Evolutionary conservation across 1,140 invertebrate genomes (phyloP).

Genomic region (Aricia agestis): DNA sequence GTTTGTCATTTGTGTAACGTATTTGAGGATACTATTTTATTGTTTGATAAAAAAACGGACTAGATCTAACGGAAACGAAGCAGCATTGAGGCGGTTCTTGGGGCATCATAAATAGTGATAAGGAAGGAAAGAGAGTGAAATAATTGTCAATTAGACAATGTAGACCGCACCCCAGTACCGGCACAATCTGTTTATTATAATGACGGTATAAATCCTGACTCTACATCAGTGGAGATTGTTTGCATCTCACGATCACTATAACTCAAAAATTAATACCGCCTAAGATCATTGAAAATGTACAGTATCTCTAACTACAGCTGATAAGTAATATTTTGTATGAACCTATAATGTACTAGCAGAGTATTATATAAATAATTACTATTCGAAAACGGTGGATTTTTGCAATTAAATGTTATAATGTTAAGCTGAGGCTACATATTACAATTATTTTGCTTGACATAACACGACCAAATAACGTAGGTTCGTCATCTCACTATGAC

Average conservation of each 20-base stretch:
- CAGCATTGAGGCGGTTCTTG: not conserved
- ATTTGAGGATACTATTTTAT: no score
- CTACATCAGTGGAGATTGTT: slow-evolving; percentile 42
- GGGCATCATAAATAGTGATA: not conserved
- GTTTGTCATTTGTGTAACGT: no score
- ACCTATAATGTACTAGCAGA: no score
- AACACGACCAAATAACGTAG: no score
- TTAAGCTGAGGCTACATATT: no score
- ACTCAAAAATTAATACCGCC: slow-evolving; percentile 33
- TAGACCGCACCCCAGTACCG: slow-evolving; percentile 35
- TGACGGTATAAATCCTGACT: slow-evolving; percentile 45
- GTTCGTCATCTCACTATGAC: no score
- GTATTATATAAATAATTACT: no score
- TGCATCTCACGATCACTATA: slow-evolving; percentile 42
- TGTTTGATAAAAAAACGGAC: not conserved
- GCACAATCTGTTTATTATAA: slow-evolving; percentile 42
- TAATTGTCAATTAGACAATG: slow-evolving; percentile 25
- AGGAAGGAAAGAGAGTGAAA: slow-evolving; percentile 7
- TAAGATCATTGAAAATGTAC: not conserved
- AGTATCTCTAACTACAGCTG: not conserved
- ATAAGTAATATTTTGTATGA: no score
- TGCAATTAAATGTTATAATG: no score
- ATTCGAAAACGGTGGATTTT: no score
- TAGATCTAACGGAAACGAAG: not conserved
- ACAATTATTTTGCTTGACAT: no score